Evolutionary conservation across 2,797 vertebrate genomes (phyloP).

Genomic region (Odontamblyopus lacepedii): DNA sequence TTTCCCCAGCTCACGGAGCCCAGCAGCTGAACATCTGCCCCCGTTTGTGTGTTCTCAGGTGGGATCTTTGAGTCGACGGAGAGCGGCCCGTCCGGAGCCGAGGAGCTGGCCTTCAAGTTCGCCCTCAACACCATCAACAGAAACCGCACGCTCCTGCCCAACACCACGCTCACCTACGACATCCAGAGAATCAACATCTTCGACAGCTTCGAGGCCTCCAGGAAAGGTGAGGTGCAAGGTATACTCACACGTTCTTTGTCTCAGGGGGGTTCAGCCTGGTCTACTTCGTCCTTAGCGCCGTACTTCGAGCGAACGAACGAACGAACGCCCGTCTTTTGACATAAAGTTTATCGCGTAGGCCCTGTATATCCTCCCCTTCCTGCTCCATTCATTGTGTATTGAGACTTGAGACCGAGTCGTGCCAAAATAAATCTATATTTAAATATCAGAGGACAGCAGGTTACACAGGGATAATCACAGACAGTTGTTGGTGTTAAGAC

Average conservation of each 20-base stretch:
- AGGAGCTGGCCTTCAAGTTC: slow-evolving; percentile 98
- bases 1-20: too few relatives aligned
- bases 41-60: slow-evolving; percentile 68
- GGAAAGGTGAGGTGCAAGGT: slow-evolving; percentile 86
- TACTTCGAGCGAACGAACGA: too few relatives aligned
- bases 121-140: slow-evolving; percentile 99
- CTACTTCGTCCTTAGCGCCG: background rate
- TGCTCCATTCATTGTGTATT: too few relatives aligned
- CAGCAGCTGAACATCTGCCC: background rate
- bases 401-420: too few relatives aligned
- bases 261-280: background rate
- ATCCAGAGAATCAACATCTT: slow-evolving; percentile 99
- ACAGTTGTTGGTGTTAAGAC: too few relatives aligned
- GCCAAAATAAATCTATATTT: too few relatives aligned
- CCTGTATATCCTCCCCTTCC: too few relatives aligned
- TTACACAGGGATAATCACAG: too few relatives aligned
- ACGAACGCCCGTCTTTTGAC: too few relatives aligned
- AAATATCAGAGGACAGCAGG: too few relatives aligned
- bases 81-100: slow-evolving; percentile 95
- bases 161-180: slow-evolving; percentile 97
- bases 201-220: slow-evolving; percentile 98
- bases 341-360: too few relatives aligned
- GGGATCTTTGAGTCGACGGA: slow-evolving; percentile 99
- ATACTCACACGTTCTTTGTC: background rate
- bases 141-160: slow-evolving; percentile 96